Conservation (phyloP, 1,140 invertebrate genomes). For the Anoplophora glabripennis region DNA sequence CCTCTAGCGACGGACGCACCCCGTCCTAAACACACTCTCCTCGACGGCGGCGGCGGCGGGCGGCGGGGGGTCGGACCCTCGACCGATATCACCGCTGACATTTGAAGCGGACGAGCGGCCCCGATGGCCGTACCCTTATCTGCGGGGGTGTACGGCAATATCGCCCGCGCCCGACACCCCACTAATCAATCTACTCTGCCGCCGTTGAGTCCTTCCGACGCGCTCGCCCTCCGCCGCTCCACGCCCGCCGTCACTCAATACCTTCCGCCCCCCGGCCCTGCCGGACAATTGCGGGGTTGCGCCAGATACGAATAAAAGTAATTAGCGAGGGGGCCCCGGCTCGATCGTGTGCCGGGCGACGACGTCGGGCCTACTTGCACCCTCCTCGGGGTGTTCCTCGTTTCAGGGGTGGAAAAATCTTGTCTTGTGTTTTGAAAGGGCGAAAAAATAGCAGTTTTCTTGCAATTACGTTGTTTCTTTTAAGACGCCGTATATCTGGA, state of each 20-base stretch:
- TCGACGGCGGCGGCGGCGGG: background rate
- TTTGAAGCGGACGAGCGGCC: conserved; percentile 29
- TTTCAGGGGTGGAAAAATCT: no score
- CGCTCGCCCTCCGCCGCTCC: conserved; percentile 12
- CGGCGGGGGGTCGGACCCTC: background rate
- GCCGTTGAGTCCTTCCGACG: conserved; percentile 18
- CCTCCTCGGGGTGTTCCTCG: no score
- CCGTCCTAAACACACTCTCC: no score
- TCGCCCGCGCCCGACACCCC: conserved; percentile 28
- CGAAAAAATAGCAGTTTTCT: no score
- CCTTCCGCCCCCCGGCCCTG: background rate
- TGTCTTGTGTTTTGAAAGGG: no score
- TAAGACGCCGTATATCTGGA: no score
- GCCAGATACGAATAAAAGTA: conserved; percentile 6
- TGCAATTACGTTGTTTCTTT: no score
- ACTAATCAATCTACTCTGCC: conserved; percentile 33
- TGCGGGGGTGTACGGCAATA: conserved; percentile 29
- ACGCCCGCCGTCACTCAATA: background rate
- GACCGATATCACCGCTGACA: conserved; percentile 20
- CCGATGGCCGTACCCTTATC: conserved; percentile 26
- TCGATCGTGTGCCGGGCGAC: background rate
- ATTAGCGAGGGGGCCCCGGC: background rate
- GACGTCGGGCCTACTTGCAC: background rate
- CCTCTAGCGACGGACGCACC: background rate
- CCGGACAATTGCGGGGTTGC: background rate